These are phyloP conservation scores for Takifugu ocellatus DNA, from an alignment of 2,797 vertebrate genomes.

Conservation along the genomic window DNA sequence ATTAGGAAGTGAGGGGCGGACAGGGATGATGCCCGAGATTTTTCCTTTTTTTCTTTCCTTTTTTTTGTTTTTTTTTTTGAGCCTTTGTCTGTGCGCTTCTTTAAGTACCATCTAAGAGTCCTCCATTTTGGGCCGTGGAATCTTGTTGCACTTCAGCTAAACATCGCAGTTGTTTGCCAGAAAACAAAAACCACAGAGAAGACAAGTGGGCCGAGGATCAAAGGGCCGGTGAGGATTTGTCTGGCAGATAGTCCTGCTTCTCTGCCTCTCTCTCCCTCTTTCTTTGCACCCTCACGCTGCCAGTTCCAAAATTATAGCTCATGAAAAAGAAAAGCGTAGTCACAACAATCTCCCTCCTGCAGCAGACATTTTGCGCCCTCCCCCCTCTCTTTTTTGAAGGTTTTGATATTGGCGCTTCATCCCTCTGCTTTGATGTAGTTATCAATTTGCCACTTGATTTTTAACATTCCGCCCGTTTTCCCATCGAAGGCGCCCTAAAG, in stretches of 20 bases:
- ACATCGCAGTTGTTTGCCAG: slow-evolving; percentile 62
- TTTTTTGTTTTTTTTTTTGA: background rate
- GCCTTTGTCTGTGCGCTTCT: background rate
- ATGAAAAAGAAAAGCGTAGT: slow-evolving; percentile 63
- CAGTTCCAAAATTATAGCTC: slow-evolving; percentile 82
- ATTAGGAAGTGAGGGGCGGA: slow-evolving; percentile 17
- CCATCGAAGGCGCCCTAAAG: slow-evolving; percentile 29
- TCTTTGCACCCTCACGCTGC: slow-evolving; percentile 64
- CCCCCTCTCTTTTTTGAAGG: slow-evolving; percentile 29
- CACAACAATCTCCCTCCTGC: slow-evolving; percentile 73
- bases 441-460: slow-evolving; percentile 39
- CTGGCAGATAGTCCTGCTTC: slow-evolving; percentile 68
- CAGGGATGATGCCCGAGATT: slow-evolving; percentile 1
- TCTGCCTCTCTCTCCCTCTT: slow-evolving; percentile 9
- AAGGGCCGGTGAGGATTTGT: slow-evolving; percentile 66
- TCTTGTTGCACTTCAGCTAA: slow-evolving; percentile 44
- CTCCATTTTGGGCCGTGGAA: slow-evolving; percentile 22
- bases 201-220: slow-evolving; percentile 72
- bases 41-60: background rate
- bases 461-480: slow-evolving; percentile 19
- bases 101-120: background rate
- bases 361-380: slow-evolving; percentile 43
- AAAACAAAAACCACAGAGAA: slow-evolving; percentile 61
- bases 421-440: slow-evolving; percentile 37
- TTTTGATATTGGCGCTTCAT: slow-evolving; percentile 42